Evolutionary conservation across 2,888 invertebrate species (phyloP).

Genomic region (Pandemis heparana): DNA sequence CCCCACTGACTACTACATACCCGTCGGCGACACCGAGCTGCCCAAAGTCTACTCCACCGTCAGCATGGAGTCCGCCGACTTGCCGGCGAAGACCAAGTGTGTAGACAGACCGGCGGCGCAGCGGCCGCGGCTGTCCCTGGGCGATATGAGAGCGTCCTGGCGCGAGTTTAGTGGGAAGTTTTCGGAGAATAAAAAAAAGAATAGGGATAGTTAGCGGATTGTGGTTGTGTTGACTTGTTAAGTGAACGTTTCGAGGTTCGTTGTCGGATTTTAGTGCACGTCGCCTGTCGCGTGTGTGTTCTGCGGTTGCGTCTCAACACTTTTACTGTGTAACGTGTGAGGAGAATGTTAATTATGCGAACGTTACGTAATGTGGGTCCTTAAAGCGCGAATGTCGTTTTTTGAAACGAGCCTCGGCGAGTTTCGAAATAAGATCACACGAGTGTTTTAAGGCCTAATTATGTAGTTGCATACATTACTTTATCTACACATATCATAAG

Average conservation of each 20-base stretch:
- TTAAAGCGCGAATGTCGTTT: no score
- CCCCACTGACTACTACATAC: not conserved
- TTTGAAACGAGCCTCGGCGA: no score
- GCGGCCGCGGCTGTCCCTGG: conserved; percentile 55
- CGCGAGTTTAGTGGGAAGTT: conserved; percentile 65
- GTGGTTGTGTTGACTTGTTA: not conserved
- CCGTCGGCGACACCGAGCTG: not conserved
- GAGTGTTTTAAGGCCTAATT: no score
- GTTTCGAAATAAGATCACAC: no score
- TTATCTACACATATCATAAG: no score
- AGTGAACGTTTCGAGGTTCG: not conserved
- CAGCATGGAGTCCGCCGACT: conserved; percentile 43
- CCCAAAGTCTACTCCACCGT: conserved; percentile 18
- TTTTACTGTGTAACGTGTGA: no score
- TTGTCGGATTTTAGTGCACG: no score
- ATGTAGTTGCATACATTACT: no score
- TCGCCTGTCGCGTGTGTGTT: no score
- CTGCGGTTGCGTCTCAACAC: no score
- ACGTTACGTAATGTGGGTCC: no score
- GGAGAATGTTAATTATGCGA: no score
- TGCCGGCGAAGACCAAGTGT: conserved; percentile 4
- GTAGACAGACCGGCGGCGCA: conserved; percentile 10
- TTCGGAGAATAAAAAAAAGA: conserved; percentile 58
- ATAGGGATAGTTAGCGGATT: conserved; percentile 50
- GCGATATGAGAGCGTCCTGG: conserved; percentile 66